Conservation (phyloP, 1,140 invertebrate species). For the Mizuhopecten yessoensis region DNA sequence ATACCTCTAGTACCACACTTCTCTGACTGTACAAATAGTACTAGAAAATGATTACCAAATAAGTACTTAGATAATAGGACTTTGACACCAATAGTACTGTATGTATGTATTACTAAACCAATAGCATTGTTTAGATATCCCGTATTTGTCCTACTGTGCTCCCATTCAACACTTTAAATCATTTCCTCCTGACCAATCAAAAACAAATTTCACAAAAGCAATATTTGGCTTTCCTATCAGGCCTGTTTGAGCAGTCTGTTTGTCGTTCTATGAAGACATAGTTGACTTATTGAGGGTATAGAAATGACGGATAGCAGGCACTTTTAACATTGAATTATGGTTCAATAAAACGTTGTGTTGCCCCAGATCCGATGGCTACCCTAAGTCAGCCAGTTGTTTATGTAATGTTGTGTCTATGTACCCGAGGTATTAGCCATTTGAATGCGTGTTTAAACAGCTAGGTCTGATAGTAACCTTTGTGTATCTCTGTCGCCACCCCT, state of each 20-base stretch:
- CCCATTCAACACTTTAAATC: not conserved
- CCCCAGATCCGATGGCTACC: not conserved
- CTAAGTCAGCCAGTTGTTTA: not conserved
- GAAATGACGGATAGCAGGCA: not conserved
- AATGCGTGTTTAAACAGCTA: not conserved
- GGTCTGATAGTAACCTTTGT: not conserved
- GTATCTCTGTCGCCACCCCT: not conserved
- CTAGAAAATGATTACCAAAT: conserved; percentile 4
- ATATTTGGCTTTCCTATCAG: conserved; percentile 26
- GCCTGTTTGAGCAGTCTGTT: conserved; percentile 15
- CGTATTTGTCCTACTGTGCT: not conserved
- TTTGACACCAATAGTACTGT: no score
- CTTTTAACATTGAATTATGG: not conserved
- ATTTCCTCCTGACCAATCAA: conserved; percentile 16
- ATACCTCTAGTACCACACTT: not conserved
- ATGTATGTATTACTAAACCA: no score
- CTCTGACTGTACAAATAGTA: not conserved
- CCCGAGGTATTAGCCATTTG: not conserved
- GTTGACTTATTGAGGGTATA: not conserved
- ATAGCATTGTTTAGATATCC: not conserved
- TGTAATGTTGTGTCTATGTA: conserved; percentile 34
- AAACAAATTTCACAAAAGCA: conserved; percentile 33
- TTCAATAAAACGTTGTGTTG: conserved; percentile 1
- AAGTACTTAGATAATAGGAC: no score
- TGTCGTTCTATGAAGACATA: not conserved